A percentile compares a stretch with the other conserved stretches of the same genome.
Conservation (phyloP, 2,797 vertebrate genomes). For the Acipenser transmontanus region DNA sequence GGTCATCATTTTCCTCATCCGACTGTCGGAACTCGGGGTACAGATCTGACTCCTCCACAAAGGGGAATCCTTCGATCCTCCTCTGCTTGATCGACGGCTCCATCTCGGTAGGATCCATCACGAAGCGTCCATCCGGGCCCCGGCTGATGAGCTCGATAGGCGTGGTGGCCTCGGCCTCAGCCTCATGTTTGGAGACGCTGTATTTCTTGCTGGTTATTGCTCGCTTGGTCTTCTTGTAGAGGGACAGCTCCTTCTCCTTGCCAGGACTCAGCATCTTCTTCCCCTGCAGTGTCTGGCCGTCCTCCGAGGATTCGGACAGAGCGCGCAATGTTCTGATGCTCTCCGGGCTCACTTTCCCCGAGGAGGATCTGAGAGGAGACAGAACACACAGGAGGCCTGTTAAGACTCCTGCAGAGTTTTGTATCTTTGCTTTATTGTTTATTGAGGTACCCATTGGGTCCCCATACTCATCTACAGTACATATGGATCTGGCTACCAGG, state of each 20-base stretch:
- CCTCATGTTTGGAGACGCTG: slow-evolving; percentile 92
- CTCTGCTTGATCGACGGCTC: slow-evolving; percentile 78
- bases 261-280: slow-evolving; percentile 86
- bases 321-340: slow-evolving; percentile 75
- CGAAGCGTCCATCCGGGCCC: slow-evolving; percentile 90
- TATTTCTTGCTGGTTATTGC: slow-evolving; percentile 97
- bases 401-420: slow-evolving; percentile 1
- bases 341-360: slow-evolving; percentile 97
- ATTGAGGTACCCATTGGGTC: too few relatives aligned
- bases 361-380: slow-evolving; percentile 73
- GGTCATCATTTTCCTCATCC: slow-evolving; percentile 95
- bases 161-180: slow-evolving; percentile 81
- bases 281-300: slow-evolving; percentile 80
- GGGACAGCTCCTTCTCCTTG: slow-evolving; percentile 84
- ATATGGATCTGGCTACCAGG: too few relatives aligned
- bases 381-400: slow-evolving; percentile 3
- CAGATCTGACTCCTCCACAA: slow-evolving; percentile 96
- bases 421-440: too few relatives aligned
- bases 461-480: too few relatives aligned
- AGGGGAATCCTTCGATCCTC: slow-evolving; percentile 94
- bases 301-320: slow-evolving; percentile 87
- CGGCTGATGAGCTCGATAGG: slow-evolving; percentile 97
- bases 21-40: slow-evolving; percentile 98
- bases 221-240: slow-evolving; percentile 97
- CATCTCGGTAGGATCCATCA: slow-evolving; percentile 78